A percentile compares a stretch with the other conserved stretches of the same genome.
Conservation (phyloP, 1,140 invertebrate genomes). For the Magallana angulata region DNA sequence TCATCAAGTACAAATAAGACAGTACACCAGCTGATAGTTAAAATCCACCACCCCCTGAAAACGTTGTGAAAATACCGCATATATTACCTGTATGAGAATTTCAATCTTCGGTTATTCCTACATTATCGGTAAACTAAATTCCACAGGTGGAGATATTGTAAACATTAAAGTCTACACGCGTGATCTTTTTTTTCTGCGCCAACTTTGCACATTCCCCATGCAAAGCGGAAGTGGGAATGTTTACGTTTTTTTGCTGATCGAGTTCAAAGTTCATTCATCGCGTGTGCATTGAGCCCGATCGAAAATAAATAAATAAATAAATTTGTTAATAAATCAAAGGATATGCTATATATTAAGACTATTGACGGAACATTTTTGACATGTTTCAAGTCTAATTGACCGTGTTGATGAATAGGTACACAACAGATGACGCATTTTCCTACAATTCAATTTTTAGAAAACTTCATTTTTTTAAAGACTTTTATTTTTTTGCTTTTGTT, state of each 20-base stretch:
- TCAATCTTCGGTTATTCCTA: not conserved
- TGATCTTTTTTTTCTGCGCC: not conserved
- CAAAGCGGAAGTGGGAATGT: slow-evolving; percentile 21
- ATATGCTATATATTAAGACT: too few relatives aligned
- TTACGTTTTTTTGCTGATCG: not conserved
- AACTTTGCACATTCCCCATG: not conserved
- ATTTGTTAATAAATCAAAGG: too few relatives aligned
- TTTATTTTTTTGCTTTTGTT: too few relatives aligned
- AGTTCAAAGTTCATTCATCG: slow-evolving; percentile 14
- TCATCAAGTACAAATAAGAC: too few relatives aligned
- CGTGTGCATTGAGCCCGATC: slow-evolving; percentile 18
- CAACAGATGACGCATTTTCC: too few relatives aligned
- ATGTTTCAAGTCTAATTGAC: too few relatives aligned
- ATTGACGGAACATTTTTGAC: too few relatives aligned
- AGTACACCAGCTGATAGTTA: not conserved
- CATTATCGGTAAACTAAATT: not conserved
- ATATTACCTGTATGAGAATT: slow-evolving; percentile 1
- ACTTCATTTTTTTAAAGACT: too few relatives aligned
- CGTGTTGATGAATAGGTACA: too few relatives aligned
- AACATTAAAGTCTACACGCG: slow-evolving; percentile 1
- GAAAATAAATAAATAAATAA: not conserved
- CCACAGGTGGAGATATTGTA: not conserved
- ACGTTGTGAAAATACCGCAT: not conserved
- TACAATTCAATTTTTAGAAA: too few relatives aligned
- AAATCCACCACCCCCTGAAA: not conserved